Evolutionary conservation across 1,140 invertebrate genomes (phyloP), one percentile per base, ranked within the genome.

Genomic region (Xylocopa sonorina): DNA sequence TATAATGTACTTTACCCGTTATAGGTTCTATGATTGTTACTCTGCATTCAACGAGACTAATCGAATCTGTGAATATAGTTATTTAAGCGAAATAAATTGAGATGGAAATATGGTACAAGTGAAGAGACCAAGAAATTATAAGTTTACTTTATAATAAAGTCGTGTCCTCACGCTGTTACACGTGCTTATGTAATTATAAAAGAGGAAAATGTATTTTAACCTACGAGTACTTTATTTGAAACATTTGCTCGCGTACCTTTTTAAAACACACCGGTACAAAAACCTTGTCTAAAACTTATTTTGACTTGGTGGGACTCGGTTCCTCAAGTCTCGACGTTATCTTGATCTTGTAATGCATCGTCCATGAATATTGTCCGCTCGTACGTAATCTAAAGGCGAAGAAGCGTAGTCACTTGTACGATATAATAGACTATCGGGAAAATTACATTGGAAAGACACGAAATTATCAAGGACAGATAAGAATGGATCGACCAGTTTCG

Each of bases 401-500:
- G 9, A 46, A 46, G 9, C 16, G n/a, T 74, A 74, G 29, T 46
- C 27, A 74, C 41, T 75, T 46, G 12, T 53, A 68, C 46, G n/a
- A 72, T 75, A 69, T 76, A 72, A 71, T 46, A 50, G 60, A 53
- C 50, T 62, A 74, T 27, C 53, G 32, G 46, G n/a, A 83, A 83
- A 80, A 57, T 32, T 55, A 29, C 18, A 29, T 16, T 34, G 12
- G 72, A 81, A 67, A 78, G 71, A 74, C 63, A 14, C 24, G 48
- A 81, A 81, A 71, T 64, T 79, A 78, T 53, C 90, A 92, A 92
- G 91, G 91, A 80, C 90, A 89, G 89, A 91, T 87, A 90, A 92
- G 88, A 92, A 91, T 92, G 90, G 91, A 89, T 89, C 83, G 57
- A 83, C 57, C 46, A 50, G 67, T 91, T 91, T 91, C 90, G 84